Evolutionary conservation across 2,113 vertebrate genomes (phyloP).

Genomic region (Pseudorectes ferrugineus): DNA sequence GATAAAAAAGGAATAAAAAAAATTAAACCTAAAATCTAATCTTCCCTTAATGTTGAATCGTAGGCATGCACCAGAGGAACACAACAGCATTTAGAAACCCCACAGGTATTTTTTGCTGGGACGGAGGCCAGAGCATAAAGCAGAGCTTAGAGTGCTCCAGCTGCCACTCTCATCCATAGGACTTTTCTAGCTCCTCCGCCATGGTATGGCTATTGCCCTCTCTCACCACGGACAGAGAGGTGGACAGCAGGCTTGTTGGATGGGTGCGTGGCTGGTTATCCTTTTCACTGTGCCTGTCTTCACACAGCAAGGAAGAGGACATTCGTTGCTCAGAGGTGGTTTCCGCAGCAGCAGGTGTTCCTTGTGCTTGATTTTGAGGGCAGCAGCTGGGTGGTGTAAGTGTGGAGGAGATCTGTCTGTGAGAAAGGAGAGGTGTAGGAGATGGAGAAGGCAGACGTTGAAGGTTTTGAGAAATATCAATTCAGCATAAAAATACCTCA

Average conservation of each 20-base stretch:
- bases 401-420: neutral
- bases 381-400: neutral
- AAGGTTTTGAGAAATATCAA: neutral
- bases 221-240: neutral
- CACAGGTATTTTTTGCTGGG: neutral
- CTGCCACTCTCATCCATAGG: neutral
- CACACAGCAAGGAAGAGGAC: neutral
- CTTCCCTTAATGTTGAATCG: neutral
- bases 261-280: neutral
- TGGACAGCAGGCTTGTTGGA: neutral
- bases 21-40: neutral
- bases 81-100: neutral
- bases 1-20: neutral
- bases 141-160: neutral
- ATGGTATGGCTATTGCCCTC: neutral
- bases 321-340: neutral
- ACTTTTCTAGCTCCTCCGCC: neutral
- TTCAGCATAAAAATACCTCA: neutral
- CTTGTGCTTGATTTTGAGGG: neutral
- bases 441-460: neutral
- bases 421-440: neutral
- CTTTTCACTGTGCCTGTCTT: neutral
- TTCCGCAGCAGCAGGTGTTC: neutral
- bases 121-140: rapidly evolving
- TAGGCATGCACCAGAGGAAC: neutral